These are phyloP conservation scores for Nerophis lumbriciformis DNA, from an alignment of 2,113 vertebrate species.

Conservation along the genomic window DNA sequence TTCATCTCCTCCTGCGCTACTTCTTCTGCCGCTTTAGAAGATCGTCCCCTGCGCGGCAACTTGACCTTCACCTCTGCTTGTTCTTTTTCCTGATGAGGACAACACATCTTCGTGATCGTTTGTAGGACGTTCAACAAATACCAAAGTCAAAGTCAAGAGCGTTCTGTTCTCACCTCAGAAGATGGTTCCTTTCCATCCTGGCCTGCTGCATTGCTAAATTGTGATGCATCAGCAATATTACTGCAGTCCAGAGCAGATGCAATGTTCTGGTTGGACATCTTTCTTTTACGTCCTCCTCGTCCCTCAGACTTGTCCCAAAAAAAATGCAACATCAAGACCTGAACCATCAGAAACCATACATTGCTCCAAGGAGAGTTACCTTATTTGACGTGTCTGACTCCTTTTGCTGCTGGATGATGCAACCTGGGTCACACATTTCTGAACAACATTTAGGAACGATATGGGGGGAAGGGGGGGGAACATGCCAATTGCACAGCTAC, in stretches of 20 bases:
- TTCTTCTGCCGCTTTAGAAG: slow-evolving; percentile 35
- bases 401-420: background rate
- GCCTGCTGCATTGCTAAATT: background rate
- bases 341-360: background rate
- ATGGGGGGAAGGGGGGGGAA: too few relatives aligned
- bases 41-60: slow-evolving; percentile 49
- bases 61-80: slow-evolving; percentile 25
- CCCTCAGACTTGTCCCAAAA: background rate
- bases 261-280: slow-evolving; percentile 1
- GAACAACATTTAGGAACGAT: background rate
- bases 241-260: background rate
- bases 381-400: background rate
- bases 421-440: background rate
- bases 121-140: too few relatives aligned
- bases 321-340: background rate
- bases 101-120: too few relatives aligned
- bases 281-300: background rate
- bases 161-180: slow-evolving; percentile 34
- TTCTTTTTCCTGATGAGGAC: slow-evolving; percentile 41
- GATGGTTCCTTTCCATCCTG: slow-evolving; percentile 18
- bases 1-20: slow-evolving; percentile 19
- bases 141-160: background rate
- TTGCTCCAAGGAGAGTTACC: background rate
- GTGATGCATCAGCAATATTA: background rate
- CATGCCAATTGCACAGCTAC: slow-evolving; percentile 22